A percentile compares a stretch with the other conserved stretches of the same genome.
Conservation (phyloP, 2,113 vertebrate species). For the Coptodon rendalli region DNA sequence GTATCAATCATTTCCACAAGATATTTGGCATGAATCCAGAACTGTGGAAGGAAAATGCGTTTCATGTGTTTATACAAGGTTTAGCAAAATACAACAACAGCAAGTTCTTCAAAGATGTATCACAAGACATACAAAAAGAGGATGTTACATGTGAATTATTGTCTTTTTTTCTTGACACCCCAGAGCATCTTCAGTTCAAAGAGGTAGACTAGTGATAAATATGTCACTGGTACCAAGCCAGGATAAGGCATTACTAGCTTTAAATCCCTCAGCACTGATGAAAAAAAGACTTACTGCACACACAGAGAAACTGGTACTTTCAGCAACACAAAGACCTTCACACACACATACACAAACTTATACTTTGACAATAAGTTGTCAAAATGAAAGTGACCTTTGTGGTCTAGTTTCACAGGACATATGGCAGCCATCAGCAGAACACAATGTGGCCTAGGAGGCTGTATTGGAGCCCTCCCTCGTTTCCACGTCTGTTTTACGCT, state of each 20-base stretch:
- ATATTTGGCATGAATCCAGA: neutral
- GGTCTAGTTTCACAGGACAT: neutral
- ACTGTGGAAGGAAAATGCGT: neutral
- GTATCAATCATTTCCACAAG: neutral
- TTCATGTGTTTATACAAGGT: neutral
- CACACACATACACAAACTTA: neutral
- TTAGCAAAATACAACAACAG: neutral
- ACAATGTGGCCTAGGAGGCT: neutral
- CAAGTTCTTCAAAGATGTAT: neutral
- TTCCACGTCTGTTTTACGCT: neutral
- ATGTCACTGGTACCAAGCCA: slow-evolving; percentile 62
- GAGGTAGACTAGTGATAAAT: slow-evolving; percentile 40
- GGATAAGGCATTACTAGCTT: slow-evolving; percentile 52
- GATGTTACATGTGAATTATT: neutral
- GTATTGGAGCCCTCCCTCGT: neutral
- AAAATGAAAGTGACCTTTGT: slow-evolving; percentile 24
- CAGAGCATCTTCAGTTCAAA: slow-evolving; percentile 40
- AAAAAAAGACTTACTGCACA: slow-evolving; percentile 37
- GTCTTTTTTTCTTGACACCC: neutral
- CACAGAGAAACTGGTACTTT: neutral
- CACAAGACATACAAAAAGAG: neutral
- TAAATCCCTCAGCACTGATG: slow-evolving; percentile 61
- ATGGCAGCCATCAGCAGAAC: slow-evolving; percentile 1
- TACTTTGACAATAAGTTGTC: slow-evolving; percentile 21
- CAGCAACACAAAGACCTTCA: neutral